Conservation (phyloP, 2,888 invertebrate genomes). For the Sisyra nigra region DNA sequence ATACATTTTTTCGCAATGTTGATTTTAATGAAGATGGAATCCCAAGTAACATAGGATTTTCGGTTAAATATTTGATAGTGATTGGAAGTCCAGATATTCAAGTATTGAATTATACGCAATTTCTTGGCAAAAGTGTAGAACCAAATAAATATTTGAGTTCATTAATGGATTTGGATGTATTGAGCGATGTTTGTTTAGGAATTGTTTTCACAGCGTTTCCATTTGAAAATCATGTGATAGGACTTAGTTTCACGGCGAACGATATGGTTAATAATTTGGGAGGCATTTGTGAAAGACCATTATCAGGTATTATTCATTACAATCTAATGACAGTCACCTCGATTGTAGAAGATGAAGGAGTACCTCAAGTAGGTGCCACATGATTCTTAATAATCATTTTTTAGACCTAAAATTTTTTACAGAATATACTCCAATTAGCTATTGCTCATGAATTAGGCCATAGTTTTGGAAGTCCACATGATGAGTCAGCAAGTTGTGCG, state of each 20-base stretch:
- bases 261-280: constrained; percentile 30
- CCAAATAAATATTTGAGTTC: constrained; percentile 28
- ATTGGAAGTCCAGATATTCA: constrained; percentile 29
- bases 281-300: constrained; percentile 31
- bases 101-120: constrained; percentile 25
- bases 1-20: constrained; percentile 34
- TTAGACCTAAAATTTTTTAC: background rate
- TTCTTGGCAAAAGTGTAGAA: constrained; percentile 21
- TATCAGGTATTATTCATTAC: constrained; percentile 29
- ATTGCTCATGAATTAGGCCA: constrained; percentile 26
- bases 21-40: constrained; percentile 36
- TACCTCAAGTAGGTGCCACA: constrained; percentile 31
- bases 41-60: constrained; percentile 37
- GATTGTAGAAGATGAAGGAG: constrained; percentile 23
- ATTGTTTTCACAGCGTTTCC: constrained; percentile 35
- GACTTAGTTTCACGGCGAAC: constrained; percentile 30
- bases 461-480: constrained; percentile 38
- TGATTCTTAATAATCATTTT: background rate
- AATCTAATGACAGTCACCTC: constrained; percentile 34
- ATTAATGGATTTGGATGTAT: constrained; percentile 27
- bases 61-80: constrained; percentile 32
- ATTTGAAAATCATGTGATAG: constrained; percentile 26
- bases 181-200: constrained; percentile 34
- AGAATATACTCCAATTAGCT: constrained; percentile 13
- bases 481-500: constrained; percentile 23